These are phyloP conservation scores for Dasyornis broadbenti DNA, from an alignment of 2,113 vertebrate species.

Conservation along the genomic window DNA sequence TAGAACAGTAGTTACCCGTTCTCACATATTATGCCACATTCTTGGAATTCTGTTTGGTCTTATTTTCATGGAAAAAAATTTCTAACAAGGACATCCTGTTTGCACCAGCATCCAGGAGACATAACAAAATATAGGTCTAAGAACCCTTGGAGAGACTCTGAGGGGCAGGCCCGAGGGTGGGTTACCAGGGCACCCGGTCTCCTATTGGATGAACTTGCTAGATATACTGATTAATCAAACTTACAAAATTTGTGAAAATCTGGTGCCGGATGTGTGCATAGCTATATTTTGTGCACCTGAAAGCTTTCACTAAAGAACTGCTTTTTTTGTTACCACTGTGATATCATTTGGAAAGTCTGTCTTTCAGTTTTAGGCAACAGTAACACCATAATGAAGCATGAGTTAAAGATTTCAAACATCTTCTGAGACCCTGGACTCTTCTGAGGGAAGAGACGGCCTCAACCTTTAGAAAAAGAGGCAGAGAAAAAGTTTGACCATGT, in stretches of 20 bases:
- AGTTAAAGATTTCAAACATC: not conserved
- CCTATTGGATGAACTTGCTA: not conserved
- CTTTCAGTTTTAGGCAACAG: not conserved
- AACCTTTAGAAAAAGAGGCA: not conserved
- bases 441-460: not conserved
- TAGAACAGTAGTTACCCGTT: not conserved
- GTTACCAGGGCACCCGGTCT: not conserved
- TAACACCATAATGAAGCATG: not conserved
- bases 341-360: accelerated
- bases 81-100: not conserved
- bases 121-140: not conserved
- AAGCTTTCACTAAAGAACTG: not conserved
- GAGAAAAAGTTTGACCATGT: not conserved
- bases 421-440: not conserved
- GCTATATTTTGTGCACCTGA: not conserved
- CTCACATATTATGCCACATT: not conserved
- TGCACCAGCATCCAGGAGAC: not conserved
- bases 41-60: not conserved
- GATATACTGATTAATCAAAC: not conserved
- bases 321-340: not conserved
- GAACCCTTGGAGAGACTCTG: not conserved
- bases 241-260: not conserved
- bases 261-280: no score
- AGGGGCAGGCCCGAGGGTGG: not conserved
- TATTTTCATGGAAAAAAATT: not conserved